Base-by-base conservation (phyloP, 23 tunicate species). In the Phallusia fumigata region DNA sequence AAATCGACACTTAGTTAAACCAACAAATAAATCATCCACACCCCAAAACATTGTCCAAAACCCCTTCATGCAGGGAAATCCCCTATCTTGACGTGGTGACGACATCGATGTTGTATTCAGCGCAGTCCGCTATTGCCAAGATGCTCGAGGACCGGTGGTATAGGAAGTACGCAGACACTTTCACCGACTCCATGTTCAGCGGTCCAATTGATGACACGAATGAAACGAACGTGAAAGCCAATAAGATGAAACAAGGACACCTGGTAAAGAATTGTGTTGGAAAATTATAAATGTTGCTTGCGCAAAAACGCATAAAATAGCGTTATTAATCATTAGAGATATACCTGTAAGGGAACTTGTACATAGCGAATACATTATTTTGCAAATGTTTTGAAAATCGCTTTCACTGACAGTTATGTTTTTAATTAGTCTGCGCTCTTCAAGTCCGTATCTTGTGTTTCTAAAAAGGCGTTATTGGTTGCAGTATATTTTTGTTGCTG, bases 111-210 rank as follows among this genome's bases (percentile, higher is more conserved):
- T 78, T 91, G 69, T 84, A 77, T 35, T 30, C 80, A 6, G 96
- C 96, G 2, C 96, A 86, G 73, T 1, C 82, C 12, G 84, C 78
- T 16, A 79, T 91, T 18, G 87, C 81, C 24, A 82, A 83, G 35
- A 65, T 52, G n/a, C 69, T 91, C 24, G 96, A 91, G 69, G 83
- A 83, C 21, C 79, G 86, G 15, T 91, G 96, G 96, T 91, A 86
- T 35, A 78, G 82, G 31, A 91, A 78, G 74, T 91, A 91, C 40
- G 87, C 90, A 2, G 82, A 77, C 33, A 91, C 96, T 21, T 91
- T 91, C 52, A 45, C 76, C 35, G 90, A 86, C 33, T 49, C 88
- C 0, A 69, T 81, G 53, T 81, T 81, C 35, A 65, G 24, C 2
- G 30, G 33, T n/a, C 16, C 83, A 12, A 53, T 32, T 22, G 84